These are phyloP conservation scores for Gasterosteus aculeatus DNA, from an alignment of 2,113 vertebrate species.

Conservation along the genomic window DNA sequence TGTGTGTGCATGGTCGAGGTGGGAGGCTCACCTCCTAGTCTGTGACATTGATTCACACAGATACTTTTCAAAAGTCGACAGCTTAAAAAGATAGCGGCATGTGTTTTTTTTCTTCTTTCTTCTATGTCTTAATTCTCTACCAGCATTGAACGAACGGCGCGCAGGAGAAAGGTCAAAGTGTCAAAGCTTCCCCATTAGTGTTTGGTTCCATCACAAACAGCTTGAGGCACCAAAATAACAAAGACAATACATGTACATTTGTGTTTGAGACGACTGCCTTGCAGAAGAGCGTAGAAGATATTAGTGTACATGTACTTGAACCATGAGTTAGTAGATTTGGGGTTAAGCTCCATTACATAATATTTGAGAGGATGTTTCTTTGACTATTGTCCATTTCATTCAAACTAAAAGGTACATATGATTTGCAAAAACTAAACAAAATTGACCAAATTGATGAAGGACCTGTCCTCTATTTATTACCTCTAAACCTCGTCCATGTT, in stretches of 20 bases:
- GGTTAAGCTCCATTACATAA: not conserved
- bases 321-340: not conserved
- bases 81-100: constrained; percentile 44
- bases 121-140: constrained; percentile 19
- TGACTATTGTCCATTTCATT: too few species aligned
- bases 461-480: constrained; percentile 24
- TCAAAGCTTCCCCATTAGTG: constrained; percentile 43
- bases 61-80: constrained; percentile 43
- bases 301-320: not conserved
- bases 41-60: constrained; percentile 29
- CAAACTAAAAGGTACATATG: too few species aligned
- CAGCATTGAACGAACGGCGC: constrained; percentile 12
- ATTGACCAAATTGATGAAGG: too few species aligned
- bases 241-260: constrained; percentile 16
- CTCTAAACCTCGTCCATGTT: not conserved
- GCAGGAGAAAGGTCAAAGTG: constrained; percentile 58
- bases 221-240: constrained; percentile 12
- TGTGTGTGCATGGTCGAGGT: constrained; percentile 14
- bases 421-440: too few species aligned
- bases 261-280: not conserved
- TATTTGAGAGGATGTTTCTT: not conserved
- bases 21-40: constrained; percentile 27
- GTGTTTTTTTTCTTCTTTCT: constrained; percentile 20
- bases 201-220: constrained; percentile 4
- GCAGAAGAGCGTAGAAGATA: not conserved